Base-by-base conservation (phyloP, 2,888 invertebrate species). In the Cryptocephalus primarius region DNA sequence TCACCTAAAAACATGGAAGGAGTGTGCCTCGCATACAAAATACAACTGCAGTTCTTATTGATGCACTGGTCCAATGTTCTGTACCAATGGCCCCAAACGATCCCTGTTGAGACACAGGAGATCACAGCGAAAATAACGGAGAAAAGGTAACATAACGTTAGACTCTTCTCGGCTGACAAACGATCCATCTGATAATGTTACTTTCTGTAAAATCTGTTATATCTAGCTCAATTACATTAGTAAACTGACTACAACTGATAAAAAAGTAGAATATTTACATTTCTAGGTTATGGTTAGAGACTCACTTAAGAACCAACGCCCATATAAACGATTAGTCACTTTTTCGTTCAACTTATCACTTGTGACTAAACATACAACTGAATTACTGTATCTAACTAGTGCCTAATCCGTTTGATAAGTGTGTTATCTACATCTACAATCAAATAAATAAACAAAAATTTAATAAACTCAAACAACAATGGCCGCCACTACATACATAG, bases 31-130 rank as follows among this genome's bases (percentile, higher is more conserved):
- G 80, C 82, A 62, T 78, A 80, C 36, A 84, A 70, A 56, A 82
- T 80, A 57, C 84, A 84, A 39, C 83, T 83, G 59, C 83, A 84
- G 59, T 80, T 82, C 4, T 75, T 75, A 55, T 80, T 79, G 1
- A 76, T 74, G 55, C 83, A 83, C 40, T 79, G 77, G 58, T 83
- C 82, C 2, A 84, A 67, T 0, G 82, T 83, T 12, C 74, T 72
- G 41, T 75, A 74, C 84, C 84, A 84, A 61, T 84, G 83, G 40
- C 78, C 74, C 75, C 80, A 83, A 1, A 80, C 78, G 45, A 83
- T 74, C 4, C 79, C 82, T 33, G 74, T 64, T 41, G 77, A 76
- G 50, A 79, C 71, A 46, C 67, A 66, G 1, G 66, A 60, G 22
- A 58, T 60, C 12, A 63, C 61, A 9, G 68, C 68, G 42, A 61